phyloP scores from a whole-genome alignment of 2,888 invertebrate genomes.

The Steromphala cineraria region DNA sequence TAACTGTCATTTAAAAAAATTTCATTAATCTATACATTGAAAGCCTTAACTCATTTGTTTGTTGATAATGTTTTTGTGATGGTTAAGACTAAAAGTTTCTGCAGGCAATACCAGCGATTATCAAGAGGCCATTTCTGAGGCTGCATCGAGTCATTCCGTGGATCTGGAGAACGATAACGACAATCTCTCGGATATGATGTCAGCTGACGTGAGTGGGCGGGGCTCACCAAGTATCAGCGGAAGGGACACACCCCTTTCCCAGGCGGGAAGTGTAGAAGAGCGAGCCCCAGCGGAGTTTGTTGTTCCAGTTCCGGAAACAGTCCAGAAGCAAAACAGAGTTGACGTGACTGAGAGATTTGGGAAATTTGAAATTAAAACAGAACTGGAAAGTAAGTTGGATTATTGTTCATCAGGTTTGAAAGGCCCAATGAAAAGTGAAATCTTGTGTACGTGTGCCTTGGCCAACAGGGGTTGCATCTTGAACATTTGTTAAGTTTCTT shows the following conservation, averaged over 20 bases:
- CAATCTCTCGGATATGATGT: slow-evolving; percentile 96
- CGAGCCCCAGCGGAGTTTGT: slow-evolving; percentile 50
- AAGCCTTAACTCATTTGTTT: neutral
- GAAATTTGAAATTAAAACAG: slow-evolving; percentile 89
- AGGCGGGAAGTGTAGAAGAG: slow-evolving; percentile 76
- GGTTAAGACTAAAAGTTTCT: neutral
- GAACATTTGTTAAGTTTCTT: too few species aligned
- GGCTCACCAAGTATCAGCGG: slow-evolving; percentile 76
- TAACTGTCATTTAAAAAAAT: too few species aligned
- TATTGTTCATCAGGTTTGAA: neutral
- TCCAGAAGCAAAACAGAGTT: slow-evolving; percentile 87
- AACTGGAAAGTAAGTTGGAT: slow-evolving; percentile 64
- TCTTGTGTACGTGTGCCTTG: too few species aligned
- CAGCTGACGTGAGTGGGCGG: slow-evolving; percentile 93
- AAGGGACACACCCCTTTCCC: slow-evolving; percentile 95
- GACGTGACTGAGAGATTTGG: slow-evolving; percentile 99
- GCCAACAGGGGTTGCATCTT: too few species aligned
- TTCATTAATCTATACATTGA: too few species aligned
- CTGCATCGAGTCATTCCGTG: slow-evolving; percentile 93
- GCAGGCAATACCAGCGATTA: slow-evolving; percentile 91
- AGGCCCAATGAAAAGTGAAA: neutral
- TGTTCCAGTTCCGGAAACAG: slow-evolving; percentile 75
- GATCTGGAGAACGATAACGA: slow-evolving; percentile 83
- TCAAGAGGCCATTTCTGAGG: slow-evolving; percentile 95
- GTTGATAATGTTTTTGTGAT: neutral